Base-by-base conservation (phyloP, 2,113 vertebrate species). In the Camelus dromedarius region DNA sequence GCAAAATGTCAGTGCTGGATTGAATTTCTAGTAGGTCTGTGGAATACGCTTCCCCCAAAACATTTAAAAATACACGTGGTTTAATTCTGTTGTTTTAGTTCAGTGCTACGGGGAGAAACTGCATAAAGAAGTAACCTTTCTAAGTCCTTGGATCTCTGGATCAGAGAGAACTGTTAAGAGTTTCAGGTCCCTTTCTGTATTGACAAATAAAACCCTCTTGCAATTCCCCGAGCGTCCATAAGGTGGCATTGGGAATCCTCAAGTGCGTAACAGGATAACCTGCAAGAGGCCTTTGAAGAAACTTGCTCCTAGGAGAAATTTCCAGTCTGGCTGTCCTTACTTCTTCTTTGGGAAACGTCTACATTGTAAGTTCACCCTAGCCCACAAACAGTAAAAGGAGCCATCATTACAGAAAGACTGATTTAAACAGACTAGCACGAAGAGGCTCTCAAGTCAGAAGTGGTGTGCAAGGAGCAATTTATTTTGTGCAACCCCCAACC, bases 191-290 rank as follows among this genome's bases (percentile, higher is more conserved):
- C 2, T 8, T 15, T 35, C 22, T 32, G 3, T 2, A 79, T 0
- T 38, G 28, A 50, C 24, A 70, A 92, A 52, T 7, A 88, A 81
- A 96, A 80, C 48, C 30, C 54, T 32, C n/a, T 48, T 96, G 93
- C 50, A 95, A 89, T 95, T 95, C 66, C 85, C 64, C 2, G 24
- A 67, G 7, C 93, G 86, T 89, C 98, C 98, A 92, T 50, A 81
- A 86, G 97, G 90, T 98, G 98, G 97, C 98, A 96, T 0, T 67
- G 9, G 14, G 38, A 84, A 52, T 79, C 89, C 96, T 93, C 81
- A n/a, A 66, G 52, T 84, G 4, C 20, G n/a, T 32, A 90, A 82
- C 19, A 26, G 58, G 15, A 67, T 26, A 64, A 32, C 5, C 28
- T 30, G 4, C 18, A 58, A 42, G 13, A 85, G 14, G 20, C 24